Percentiles rank a stretch among this genome's conserved stretches.
These are phyloP conservation scores for Pseudomyrmex cubaensis DNA, from an alignment of 1,140 invertebrate species.

Conservation along the genomic window DNA sequence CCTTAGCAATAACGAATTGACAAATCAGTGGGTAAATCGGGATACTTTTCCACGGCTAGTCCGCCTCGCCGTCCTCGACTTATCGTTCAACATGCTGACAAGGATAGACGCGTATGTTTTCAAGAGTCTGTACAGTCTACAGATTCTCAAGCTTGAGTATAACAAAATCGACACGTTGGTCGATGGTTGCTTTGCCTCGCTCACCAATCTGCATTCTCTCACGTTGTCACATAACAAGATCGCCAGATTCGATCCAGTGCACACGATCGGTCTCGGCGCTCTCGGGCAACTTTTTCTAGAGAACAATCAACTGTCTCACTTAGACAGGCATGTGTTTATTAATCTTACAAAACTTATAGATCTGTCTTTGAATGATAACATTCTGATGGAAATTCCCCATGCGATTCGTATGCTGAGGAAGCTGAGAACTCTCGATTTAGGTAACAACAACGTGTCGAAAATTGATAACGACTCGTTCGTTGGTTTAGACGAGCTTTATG, in stretches of 20 bases:
- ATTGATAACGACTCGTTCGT: conserved; percentile 93
- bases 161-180: conserved; percentile 91
- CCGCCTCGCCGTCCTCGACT: conserved; percentile 90
- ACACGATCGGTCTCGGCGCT: conserved; percentile 90
- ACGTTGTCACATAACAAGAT: conserved; percentile 91
- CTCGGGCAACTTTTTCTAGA: conserved; percentile 91
- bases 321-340: conserved; percentile 91
- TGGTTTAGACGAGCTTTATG: conserved; percentile 92
- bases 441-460: conserved; percentile 92
- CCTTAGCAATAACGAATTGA: conserved; percentile 91
- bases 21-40: conserved; percentile 91
- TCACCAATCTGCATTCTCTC: conserved; percentile 91
- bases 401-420: conserved; percentile 90
- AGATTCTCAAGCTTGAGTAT: conserved; percentile 91
- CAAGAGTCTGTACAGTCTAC: conserved; percentile 90
- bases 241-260: conserved; percentile 88
- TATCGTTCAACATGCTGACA: conserved; percentile 90
- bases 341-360: conserved; percentile 94
- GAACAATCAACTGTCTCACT: conserved; percentile 89
- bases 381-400: conserved; percentile 91
- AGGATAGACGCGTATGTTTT: conserved; percentile 90
- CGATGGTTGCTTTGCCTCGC: conserved; percentile 90
- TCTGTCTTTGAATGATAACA: conserved; percentile 94
- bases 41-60: conserved; percentile 91
- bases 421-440: conserved; percentile 93